Conservation (phyloP, 2,888 invertebrate species). For the Folsomia candida region DNA sequence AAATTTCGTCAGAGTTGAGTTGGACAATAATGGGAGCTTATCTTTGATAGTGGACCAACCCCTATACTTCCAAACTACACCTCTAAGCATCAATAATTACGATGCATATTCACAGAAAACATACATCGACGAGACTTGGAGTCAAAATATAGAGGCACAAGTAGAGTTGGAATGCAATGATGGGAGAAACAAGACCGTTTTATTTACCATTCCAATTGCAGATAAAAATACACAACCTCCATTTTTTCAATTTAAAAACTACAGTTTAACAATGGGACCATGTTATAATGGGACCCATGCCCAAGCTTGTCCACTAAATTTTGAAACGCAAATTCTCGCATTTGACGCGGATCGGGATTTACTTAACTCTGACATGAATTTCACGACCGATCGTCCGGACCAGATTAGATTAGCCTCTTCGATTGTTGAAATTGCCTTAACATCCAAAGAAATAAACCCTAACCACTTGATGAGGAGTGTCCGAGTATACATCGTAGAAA, state of each 20-base stretch:
- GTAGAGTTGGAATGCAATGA: slow-evolving; percentile 24
- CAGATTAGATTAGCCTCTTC: neutral
- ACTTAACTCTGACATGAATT: slow-evolving; percentile 19
- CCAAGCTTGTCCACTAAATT: slow-evolving; percentile 18
- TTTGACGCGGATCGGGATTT: slow-evolving; percentile 33
- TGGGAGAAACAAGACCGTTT: slow-evolving; percentile 19
- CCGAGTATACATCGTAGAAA: slow-evolving; percentile 7
- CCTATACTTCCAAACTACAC: neutral
- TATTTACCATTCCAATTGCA: slow-evolving; percentile 23
- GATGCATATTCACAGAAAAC: slow-evolving; percentile 7
- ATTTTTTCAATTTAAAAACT: slow-evolving; percentile 5
- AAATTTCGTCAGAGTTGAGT: slow-evolving; percentile 10
- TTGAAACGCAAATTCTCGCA: slow-evolving; percentile 21
- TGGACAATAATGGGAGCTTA: neutral
- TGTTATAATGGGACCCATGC: slow-evolving; percentile 8
- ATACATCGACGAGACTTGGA: slow-evolving; percentile 23
- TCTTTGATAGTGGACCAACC: slow-evolving; percentile 2
- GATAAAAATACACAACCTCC: slow-evolving; percentile 36
- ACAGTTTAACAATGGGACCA: slow-evolving; percentile 19
- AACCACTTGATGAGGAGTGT: neutral
- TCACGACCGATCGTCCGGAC: slow-evolving; percentile 2
- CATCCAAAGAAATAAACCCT: neutral
- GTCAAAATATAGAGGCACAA: neutral
- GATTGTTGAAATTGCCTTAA: too few species aligned
- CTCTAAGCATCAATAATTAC: too few species aligned